Base-by-base conservation (phyloP, 2,113 vertebrate species). In the Murina feae region DNA sequence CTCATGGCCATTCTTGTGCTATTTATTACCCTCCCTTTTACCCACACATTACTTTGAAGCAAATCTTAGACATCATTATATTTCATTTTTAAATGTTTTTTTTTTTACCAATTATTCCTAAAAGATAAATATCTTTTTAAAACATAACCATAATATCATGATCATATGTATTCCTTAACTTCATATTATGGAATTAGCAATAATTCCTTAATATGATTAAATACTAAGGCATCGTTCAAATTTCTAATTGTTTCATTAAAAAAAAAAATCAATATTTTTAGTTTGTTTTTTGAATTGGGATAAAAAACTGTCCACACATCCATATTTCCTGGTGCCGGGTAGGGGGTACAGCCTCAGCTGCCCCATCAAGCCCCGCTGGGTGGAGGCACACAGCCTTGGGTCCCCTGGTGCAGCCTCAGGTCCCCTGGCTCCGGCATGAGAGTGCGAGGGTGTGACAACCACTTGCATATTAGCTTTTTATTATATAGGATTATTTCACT, bases 11-110 rank as follows among this genome's bases (percentile, higher is more conserved):
- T 44, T 28, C n/a, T 79, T 11, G 0, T 20, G 9, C 47, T 11
- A 49, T 30, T 93, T 88, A 55, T 44, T 78, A 74, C 10, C 11
- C 2, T 53, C 9, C 1, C 28, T 82, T 6, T 80, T 55, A 72
- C 12, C 11, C 35, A 89, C 4, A 12, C 60, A 68, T 79, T 66
- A 84, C 76, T 90, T 87, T 86, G 80, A 93, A 80, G 37, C 12
- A 92, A 66, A 51, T 81, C 2, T 1, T 9, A 95, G 74, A 58
- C 4, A 72, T 60, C 5, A 60, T 83, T 83, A 83, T 72, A 79
- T 93, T 96, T 91, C 18, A 76, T 60, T 75, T 76, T 39, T 42
- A 74, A 86, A 71, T 89, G 60, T 79, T 87, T n/a, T n/a, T n/a
- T n/a, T n/a, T n/a, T n/a, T 83, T 84, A 76, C 60, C 37, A 65